A percentile compares a stretch with the other conserved stretches of the same genome.
Conservation (phyloP, 2,113 vertebrate genomes). For the Ceyx melanurus region DNA sequence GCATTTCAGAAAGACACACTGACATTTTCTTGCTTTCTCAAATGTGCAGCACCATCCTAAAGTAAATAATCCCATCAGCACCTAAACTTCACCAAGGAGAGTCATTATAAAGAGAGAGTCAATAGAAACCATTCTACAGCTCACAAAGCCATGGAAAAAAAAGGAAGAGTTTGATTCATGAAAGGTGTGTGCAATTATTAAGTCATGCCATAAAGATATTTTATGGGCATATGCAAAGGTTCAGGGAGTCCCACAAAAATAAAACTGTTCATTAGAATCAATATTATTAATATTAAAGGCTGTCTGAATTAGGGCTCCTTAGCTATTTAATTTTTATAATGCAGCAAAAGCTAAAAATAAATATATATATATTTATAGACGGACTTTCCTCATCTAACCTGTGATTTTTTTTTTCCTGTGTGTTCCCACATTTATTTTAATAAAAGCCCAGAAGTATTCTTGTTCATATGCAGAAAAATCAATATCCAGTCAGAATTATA, state of each 20-base stretch:
- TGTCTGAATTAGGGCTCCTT: not conserved
- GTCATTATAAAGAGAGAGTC: not conserved
- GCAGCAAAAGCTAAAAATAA: not conserved
- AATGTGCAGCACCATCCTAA: not conserved
- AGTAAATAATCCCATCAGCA: not conserved
- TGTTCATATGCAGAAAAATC: not conserved
- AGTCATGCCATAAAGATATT: not conserved
- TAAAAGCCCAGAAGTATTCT: not conserved
- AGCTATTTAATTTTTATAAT: not conserved
- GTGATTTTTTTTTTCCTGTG: not conserved
- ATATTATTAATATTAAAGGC: not conserved
- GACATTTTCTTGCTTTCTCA: constrained; percentile 27
- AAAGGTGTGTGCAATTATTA: not conserved
- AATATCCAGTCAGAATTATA: not conserved
- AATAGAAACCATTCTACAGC: not conserved
- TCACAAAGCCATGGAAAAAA: not conserved
- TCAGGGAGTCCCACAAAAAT: not conserved
- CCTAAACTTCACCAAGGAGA: not conserved
- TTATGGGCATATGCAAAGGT: not conserved
- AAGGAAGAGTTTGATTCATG: not conserved
- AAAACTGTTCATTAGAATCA: not conserved
- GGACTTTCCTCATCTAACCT: not conserved
- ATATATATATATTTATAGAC: not conserved
- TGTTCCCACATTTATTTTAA: not conserved
- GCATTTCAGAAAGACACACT: constrained; percentile 38